Evolutionary conservation across 2,797 vertebrate species (phyloP), one percentile per base, ranked within the genome.

Genomic region (Hypotaenidia philippensis): DNA sequence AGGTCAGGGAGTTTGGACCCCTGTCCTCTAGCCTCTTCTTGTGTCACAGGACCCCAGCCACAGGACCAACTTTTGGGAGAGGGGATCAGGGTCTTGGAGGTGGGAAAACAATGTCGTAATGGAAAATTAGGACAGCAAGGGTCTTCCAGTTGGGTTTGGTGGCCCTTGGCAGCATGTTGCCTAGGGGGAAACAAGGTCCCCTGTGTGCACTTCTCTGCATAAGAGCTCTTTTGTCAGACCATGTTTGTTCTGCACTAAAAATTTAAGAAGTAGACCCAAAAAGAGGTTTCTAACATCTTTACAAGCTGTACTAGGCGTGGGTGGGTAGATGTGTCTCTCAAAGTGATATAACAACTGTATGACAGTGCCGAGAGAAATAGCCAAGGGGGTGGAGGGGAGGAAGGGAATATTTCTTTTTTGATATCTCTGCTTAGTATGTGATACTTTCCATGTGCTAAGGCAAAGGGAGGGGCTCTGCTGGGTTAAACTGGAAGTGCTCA

Each of bases 1-100:
- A 1, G 2, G 1, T 15, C 26, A 0, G 0, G 34, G 15, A 29
- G 15, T 25, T 66, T 1, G 2, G n/a, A 34, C 0, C 41, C 7
- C 6, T 36, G 4, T 81, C 13, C 64, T 49, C 27, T 40, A 47
- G 25, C 68, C n/a, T 31, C 31, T 0, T 0, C 27, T 27, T 0
- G 1, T 34, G 40, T 38, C 8, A 0, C 0, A 0, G 25, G 16
- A 1, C 5, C 26, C 31, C 21, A 6, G 4, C n/a, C 32, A 56
- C 27, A 1, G 1, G 8, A 9, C 13, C 36, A 52, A 13, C 27
- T 45, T 44, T 57, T 78, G 74, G 77, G 41, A 59, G 41, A 59
- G 36, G 31, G 18, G 3, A 13, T 44, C 10, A 7, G 64, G 55
- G 41, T 29, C 20, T 56, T 45, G 52, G 19, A 38, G 8, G 13